phyloP scores from a whole-genome alignment of 2,797 vertebrate species.

The Percopsis omiscomaycus region DNA sequence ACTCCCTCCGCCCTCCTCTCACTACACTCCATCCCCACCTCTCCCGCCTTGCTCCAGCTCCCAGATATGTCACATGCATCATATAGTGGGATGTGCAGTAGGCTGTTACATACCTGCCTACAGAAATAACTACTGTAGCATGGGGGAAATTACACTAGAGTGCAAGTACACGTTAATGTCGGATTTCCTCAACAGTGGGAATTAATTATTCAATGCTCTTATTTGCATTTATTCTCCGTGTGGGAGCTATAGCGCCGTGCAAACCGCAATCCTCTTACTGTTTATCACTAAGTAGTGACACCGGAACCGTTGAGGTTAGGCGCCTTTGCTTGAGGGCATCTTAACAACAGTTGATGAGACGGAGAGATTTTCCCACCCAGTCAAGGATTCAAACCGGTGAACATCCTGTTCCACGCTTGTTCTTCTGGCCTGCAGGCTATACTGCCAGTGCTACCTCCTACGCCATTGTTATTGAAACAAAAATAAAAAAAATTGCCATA shows the following conservation, averaged over 20 bases:
- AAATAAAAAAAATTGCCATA: no score
- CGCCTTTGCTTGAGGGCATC: slow-evolving; percentile 7
- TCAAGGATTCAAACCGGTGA: background rate
- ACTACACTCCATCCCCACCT: slow-evolving; percentile 35
- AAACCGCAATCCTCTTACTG: background rate
- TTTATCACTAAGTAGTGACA: background rate
- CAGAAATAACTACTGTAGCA: no score
- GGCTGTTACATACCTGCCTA: background rate
- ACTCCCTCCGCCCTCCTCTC: slow-evolving; percentile 27
- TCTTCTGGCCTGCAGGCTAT: background rate
- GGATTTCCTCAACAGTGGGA: no score
- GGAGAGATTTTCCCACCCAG: background rate
- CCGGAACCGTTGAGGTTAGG: background rate
- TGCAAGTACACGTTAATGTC: no score
- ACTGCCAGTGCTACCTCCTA: background rate
- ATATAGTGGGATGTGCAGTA: slow-evolving; percentile 6
- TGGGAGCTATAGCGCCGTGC: background rate
- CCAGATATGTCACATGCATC: slow-evolving; percentile 3
- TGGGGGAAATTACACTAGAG: no score
- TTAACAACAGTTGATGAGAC: background rate
- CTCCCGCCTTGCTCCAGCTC: slow-evolving; percentile 9
- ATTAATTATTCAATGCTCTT: no score
- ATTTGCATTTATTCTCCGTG: no score
- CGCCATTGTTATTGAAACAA: no score
- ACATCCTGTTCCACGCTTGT: background rate